These are phyloP conservation scores for Stegastes partitus DNA, from an alignment of 2,113 vertebrate species.

Conservation along the genomic window DNA sequence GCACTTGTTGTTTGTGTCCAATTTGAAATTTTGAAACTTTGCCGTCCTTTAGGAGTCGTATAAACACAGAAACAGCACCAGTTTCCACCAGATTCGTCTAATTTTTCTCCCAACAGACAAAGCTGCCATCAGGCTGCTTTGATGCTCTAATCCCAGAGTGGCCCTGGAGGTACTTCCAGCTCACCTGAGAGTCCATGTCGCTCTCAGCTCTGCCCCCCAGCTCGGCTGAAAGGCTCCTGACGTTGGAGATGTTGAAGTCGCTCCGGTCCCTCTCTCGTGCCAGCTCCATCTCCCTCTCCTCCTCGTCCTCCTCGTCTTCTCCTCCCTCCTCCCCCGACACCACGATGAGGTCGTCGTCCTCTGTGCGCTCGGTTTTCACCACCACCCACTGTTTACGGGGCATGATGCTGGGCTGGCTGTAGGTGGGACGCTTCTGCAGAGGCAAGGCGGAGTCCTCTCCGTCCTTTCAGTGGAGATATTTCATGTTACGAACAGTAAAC, in stretches of 20 bases:
- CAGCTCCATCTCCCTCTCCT: conserved; percentile 73
- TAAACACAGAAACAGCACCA: not conserved
- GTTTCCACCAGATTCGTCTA: rapidly evolving
- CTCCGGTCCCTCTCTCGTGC: conserved; percentile 73
- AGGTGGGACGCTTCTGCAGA: conserved; percentile 80
- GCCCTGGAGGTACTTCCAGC: not conserved
- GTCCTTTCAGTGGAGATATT: conserved; percentile 48
- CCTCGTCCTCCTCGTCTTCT: conserved; percentile 90
- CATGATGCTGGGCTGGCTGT: conserved; percentile 88
- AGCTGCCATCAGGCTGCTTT: too few species aligned
- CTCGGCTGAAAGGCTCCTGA: conserved; percentile 87
- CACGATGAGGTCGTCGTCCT: conserved; percentile 91
- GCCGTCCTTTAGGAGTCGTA: not conserved
- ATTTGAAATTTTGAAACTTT: not conserved
- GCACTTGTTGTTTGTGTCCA: too few species aligned
- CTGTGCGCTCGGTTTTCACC: conserved; percentile 88
- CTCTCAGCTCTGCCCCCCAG: conserved; percentile 63
- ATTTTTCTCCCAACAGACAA: not conserved
- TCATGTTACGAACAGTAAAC: not conserved
- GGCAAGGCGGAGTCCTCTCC: conserved; percentile 67
- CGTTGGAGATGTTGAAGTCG: conserved; percentile 89
- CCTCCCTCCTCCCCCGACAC: conserved; percentile 90
- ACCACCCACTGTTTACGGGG: conserved; percentile 94
- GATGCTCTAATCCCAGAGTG: not conserved
- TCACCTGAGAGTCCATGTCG: conserved; percentile 84